A percentile compares a stretch with the other conserved stretches of the same genome.
Conservation (phyloP, 2,888 invertebrate species). For the Andrena trimmerana region DNA sequence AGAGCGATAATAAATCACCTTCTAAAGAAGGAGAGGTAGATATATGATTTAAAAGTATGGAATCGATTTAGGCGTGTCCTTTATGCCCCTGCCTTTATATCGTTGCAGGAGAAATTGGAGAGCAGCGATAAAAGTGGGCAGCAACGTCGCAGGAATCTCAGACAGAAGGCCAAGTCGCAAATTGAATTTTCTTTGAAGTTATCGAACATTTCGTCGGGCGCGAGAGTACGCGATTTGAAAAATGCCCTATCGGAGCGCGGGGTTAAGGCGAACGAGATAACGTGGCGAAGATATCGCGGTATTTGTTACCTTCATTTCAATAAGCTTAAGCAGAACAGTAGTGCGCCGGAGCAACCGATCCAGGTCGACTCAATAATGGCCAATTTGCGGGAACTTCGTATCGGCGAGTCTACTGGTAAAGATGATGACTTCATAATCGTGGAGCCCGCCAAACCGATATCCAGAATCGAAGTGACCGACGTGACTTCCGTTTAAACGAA, state of each 20-base stretch:
- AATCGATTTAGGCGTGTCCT: neutral
- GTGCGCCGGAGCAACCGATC: conserved; percentile 77
- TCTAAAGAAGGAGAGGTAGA: conserved; percentile 71
- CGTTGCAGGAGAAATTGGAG: conserved; percentile 85
- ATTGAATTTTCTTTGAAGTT: conserved; percentile 88
- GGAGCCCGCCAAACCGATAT: conserved; percentile 86
- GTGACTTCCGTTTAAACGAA: conserved; percentile 85
- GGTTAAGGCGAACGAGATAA: conserved; percentile 91
- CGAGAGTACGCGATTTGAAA: conserved; percentile 91
- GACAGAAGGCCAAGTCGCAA: conserved; percentile 82
- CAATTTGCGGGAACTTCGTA: conserved; percentile 85
- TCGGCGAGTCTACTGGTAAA: conserved; percentile 68
- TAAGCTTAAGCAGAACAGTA: conserved; percentile 85
- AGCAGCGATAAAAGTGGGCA: conserved; percentile 79
- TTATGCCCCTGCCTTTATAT: neutral
- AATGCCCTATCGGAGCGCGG: conserved; percentile 90
- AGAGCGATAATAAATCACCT: conserved; percentile 76
- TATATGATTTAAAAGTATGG: neutral
- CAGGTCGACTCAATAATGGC: conserved; percentile 86
- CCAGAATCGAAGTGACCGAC: conserved; percentile 86
- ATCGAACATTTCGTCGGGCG: conserved; percentile 90
- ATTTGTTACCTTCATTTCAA: conserved; percentile 92
- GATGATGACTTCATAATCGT: conserved; percentile 77
- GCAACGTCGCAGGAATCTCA: conserved; percentile 75
- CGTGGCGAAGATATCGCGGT: conserved; percentile 88